phyloP scores from a whole-genome alignment of 2,113 vertebrate genomes.

The Neogale vison region DNA sequence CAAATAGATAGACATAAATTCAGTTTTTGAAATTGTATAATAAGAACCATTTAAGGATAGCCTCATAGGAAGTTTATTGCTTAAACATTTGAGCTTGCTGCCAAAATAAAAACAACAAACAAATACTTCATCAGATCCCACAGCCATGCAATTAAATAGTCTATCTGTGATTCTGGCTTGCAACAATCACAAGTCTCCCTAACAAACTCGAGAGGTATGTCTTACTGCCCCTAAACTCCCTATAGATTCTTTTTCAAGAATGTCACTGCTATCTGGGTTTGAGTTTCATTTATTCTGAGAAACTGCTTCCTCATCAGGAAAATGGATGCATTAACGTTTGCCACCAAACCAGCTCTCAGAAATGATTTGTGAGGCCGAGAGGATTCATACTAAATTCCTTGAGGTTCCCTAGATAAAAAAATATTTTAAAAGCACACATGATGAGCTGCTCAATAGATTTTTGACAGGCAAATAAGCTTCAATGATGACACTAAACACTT shows the following conservation, averaged over 20 bases:
- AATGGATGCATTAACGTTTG: neutral
- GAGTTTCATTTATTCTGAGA: slow-evolving; percentile 2
- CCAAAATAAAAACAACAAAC: neutral
- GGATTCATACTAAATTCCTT: neutral
- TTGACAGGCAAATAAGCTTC: neutral
- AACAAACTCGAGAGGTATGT: neutral
- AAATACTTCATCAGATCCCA: neutral
- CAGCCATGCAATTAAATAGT: neutral
- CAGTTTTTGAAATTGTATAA: slow-evolving; percentile 25
- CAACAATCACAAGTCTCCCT: neutral
- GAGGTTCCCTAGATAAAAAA: neutral
- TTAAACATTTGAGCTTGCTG: neutral
- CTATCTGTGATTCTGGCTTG: neutral
- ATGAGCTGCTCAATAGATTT: neutral
- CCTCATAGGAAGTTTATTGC: neutral
- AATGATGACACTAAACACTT: neutral
- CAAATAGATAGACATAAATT: slow-evolving; percentile 4
- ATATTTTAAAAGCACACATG: neutral
- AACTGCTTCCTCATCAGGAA: neutral
- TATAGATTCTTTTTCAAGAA: neutral
- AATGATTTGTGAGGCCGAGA: neutral
- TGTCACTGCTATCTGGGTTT: neutral
- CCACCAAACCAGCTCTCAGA: slow-evolving; percentile 5
- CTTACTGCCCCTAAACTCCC: neutral
- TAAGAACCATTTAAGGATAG: neutral